Evolutionary conservation across 2,888 invertebrate species (phyloP).

Genomic region (Megastigmus dorsalis): DNA sequence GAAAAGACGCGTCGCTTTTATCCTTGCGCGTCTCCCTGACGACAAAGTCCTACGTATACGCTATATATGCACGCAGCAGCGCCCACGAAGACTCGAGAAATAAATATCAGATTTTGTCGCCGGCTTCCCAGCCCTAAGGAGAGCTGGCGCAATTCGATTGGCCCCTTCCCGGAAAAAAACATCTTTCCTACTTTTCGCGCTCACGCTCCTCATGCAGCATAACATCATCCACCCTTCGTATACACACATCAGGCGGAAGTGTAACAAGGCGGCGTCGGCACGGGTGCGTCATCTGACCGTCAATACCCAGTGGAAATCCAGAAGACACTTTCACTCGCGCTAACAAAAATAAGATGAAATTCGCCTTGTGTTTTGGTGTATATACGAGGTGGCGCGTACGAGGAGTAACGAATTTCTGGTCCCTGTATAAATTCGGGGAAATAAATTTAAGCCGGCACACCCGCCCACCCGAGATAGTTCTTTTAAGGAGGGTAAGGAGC

Average conservation of each 20-base stretch:
- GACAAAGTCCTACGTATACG: too few species aligned
- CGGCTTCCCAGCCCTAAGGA: too few species aligned
- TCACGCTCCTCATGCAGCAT: too few species aligned
- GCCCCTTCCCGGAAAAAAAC: neutral
- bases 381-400: too few species aligned
- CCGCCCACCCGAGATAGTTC: too few species aligned
- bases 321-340: too few species aligned
- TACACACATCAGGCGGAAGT: too few species aligned
- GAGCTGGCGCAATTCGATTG: slow-evolving; percentile 41
- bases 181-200: neutral
- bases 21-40: slow-evolving; percentile 4
- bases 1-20: slow-evolving; percentile 4
- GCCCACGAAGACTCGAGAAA: neutral
- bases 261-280: neutral
- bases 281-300: neutral
- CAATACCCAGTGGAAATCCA: slow-evolving; percentile 42
- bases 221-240: too few species aligned
- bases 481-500: too few species aligned
- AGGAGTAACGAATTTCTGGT: neutral
- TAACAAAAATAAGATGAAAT: too few species aligned
- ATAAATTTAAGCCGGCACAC: slow-evolving; percentile 33
- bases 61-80: neutral
- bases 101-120: slow-evolving; percentile 47
- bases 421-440: slow-evolving; percentile 25
- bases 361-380: too few species aligned